Percentiles rank a stretch among this genome's conserved stretches.
These are phyloP conservation scores for Xestia c-nigrum DNA, from an alignment of 2,888 invertebrate species.

Conservation along the genomic window DNA sequence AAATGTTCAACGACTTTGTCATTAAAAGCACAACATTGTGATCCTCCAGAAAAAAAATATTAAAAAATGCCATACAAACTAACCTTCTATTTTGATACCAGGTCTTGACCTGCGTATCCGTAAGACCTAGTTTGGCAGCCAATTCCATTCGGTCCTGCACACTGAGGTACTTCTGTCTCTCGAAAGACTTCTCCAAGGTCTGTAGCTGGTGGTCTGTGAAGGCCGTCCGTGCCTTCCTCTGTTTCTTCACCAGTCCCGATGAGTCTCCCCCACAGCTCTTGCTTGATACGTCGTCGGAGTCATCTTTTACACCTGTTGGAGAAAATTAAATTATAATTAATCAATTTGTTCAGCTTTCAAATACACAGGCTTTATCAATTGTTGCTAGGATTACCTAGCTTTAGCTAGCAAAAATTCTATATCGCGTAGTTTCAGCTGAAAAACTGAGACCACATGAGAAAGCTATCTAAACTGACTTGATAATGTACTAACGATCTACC, in stretches of 20 bases:
- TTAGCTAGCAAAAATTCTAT: not conserved
- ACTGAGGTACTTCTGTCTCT: slow-evolving; percentile 98
- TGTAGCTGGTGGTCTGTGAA: slow-evolving; percentile 99
- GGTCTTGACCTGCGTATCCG: slow-evolving; percentile 99
- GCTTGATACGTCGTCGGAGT: slow-evolving; percentile 93
- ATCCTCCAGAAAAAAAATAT: not conserved
- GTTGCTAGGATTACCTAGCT: not conserved
- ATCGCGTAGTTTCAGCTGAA: not conserved
- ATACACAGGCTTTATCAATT: not conserved
- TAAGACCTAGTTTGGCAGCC: slow-evolving; percentile 98
- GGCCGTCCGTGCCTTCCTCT: slow-evolving; percentile 98
- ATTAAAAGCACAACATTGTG: not conserved
- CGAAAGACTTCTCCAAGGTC: slow-evolving; percentile 98
- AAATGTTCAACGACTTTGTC: not conserved
- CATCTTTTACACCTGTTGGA: slow-evolving; percentile 95
- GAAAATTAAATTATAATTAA: slow-evolving; percentile 31
- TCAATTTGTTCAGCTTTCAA: not conserved
- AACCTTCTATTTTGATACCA: slow-evolving; percentile 99
- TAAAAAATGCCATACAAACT: slow-evolving; percentile 70
- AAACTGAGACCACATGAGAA: not conserved
- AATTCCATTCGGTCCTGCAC: slow-evolving; percentile 99
- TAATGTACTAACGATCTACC: not conserved
- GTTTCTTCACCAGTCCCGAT: slow-evolving; percentile 95
- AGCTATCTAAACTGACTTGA: not conserved
- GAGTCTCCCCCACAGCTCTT: slow-evolving; percentile 87